Evolutionary conservation across 2,888 invertebrate species (phyloP), one percentile per base, ranked within the genome.

Genomic region (Scaptomyza caliginosa): DNA sequence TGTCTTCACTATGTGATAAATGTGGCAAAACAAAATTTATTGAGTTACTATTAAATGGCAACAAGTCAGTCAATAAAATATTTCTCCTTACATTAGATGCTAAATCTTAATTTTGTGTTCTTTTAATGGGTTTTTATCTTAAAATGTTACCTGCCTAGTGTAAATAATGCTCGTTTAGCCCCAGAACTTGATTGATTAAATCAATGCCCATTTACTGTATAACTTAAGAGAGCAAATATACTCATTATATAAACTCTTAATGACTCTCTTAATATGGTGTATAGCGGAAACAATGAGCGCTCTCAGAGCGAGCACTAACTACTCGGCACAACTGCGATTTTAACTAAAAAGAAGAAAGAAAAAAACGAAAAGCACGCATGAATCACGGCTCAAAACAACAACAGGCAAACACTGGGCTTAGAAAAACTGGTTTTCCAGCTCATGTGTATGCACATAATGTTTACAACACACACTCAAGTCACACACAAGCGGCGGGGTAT

Each of bases 361-460:
- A n/a, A n/a, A n/a, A n/a, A n/a, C n/a, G n/a, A n/a, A 32, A 74
- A 64, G 46, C 67, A 82, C 80, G 80, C 71, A 82, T 82, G 81
- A 82, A 82, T 82, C 81, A 82, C 86, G 67, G 77, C 80, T 51
- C 51, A 72, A 74, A 78, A 65, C 46, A 34, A 65, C 46, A 34
- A 17, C 26, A 52, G 67, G 21, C 52, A 46, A 55, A 56, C 46
- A 46, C 57, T 48, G 70, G 62, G 50, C 72, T 76, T 78, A 70
- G 76, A 76, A 68, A 80, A 82, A 82, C 81, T 69, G 81, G 81
- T 82, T 82, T 86, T 60, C 23, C 67, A 71, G 13, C 21, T 21
- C 13, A 6, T 11, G 13, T 39, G 36, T 43, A 56, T 63, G 54
- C 70, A 67, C 73, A 82, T 72, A 67, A 73, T 58, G 46, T 58